These are phyloP conservation scores for Anthoscopus minutus DNA, from an alignment of 2,113 vertebrate genomes.

Conservation along the genomic window DNA sequence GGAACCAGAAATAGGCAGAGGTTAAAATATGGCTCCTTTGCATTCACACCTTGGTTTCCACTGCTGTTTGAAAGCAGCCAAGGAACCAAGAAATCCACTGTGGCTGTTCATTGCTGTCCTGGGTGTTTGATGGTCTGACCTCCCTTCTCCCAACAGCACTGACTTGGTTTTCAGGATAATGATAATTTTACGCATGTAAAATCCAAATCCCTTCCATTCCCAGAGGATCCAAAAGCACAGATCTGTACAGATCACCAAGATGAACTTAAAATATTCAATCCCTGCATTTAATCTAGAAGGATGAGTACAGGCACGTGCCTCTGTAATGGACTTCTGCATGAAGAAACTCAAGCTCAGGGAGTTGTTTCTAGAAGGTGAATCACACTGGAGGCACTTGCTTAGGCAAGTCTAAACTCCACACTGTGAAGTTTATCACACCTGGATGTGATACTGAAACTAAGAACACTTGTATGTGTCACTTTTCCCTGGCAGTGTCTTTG, in stretches of 20 bases:
- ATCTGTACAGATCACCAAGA: not conserved
- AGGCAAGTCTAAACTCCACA: not conserved
- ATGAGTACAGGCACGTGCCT: not conserved
- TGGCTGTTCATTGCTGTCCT: rapidly evolving
- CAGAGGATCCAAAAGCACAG: not conserved
- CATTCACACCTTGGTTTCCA: not conserved
- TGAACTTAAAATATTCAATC: not conserved
- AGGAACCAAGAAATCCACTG: not conserved
- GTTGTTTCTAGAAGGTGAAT: not conserved
- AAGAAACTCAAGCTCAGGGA: not conserved
- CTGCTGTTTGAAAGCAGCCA: not conserved
- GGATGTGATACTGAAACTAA: not conserved
- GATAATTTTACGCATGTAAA: not conserved
- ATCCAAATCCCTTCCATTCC: not conserved
- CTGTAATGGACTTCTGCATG: not conserved
- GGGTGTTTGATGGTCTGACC: not conserved
- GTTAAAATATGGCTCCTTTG: not conserved
- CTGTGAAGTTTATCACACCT: not conserved
- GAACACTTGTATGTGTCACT: not conserved
- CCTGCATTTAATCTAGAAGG: not conserved
- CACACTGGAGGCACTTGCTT: not conserved
- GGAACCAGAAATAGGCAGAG: not conserved
- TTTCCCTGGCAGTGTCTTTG: not conserved
- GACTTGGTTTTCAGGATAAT: not conserved
- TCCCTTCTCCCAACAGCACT: not conserved